phyloP scores from a whole-genome alignment of 1,140 invertebrate genomes.

The Cepaea nemoralis region DNA sequence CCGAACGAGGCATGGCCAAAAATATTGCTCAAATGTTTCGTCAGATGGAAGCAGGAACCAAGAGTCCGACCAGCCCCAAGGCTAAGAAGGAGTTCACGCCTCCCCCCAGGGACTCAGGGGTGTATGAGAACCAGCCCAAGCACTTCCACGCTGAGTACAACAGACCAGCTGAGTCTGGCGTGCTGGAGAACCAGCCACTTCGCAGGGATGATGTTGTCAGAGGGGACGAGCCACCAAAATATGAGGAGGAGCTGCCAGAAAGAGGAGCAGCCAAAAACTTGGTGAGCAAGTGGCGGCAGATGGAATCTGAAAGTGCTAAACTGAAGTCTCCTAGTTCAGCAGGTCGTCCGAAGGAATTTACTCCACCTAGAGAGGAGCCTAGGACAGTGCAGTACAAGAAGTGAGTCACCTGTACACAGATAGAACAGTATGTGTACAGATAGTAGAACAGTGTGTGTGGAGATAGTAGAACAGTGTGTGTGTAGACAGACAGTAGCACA shows the following conservation, averaged over 20 bases:
- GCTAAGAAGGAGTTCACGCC: slow-evolving; percentile 58
- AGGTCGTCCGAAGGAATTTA: slow-evolving; percentile 62
- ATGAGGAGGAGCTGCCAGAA: slow-evolving; percentile 63
- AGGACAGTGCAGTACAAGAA: slow-evolving; percentile 37
- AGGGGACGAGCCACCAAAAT: slow-evolving; percentile 41
- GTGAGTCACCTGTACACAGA: neutral
- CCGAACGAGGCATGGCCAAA: slow-evolving; percentile 60
- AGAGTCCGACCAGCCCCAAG: slow-evolving; percentile 44
- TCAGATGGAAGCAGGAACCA: slow-evolving; percentile 51
- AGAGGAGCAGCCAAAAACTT: slow-evolving; percentile 64
- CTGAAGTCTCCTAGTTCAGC: slow-evolving; percentile 44
- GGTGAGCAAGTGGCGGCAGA: slow-evolving; percentile 62
- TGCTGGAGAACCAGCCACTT: slow-evolving; percentile 62
- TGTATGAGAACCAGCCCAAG: slow-evolving; percentile 61
- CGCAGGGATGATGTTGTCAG: slow-evolving; percentile 52
- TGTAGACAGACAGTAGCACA: no score
- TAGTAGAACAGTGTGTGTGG: no score
- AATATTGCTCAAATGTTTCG: slow-evolving; percentile 61
- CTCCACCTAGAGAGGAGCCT: slow-evolving; percentile 60
- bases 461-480: no score
- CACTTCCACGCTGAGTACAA: slow-evolving; percentile 53
- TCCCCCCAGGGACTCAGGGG: slow-evolving; percentile 51
- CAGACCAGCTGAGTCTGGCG: slow-evolving; percentile 59
- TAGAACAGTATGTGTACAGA: no score
- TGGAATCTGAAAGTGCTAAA: slow-evolving; percentile 55